Percentiles rank a stretch among this genome's conserved stretches.
phyloP scores from a whole-genome alignment of 2,888 invertebrate genomes.

The Chelonus formosanus region DNA sequence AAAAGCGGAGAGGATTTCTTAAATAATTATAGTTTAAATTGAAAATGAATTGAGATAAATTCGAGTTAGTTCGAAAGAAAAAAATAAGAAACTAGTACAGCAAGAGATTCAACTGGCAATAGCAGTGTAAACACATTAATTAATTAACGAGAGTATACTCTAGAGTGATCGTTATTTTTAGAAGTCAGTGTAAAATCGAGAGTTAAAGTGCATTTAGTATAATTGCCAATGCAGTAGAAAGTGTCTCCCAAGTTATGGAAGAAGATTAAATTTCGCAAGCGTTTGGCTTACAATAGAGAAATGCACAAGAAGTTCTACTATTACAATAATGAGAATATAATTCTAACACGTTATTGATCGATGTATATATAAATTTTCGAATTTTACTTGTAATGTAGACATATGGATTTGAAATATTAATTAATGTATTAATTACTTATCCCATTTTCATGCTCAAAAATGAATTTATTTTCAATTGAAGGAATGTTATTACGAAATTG shows the following conservation, averaged over 20 bases:
- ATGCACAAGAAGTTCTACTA: neutral
- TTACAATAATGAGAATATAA: too few species aligned
- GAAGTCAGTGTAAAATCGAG: conserved; percentile 38
- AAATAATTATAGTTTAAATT: too few species aligned
- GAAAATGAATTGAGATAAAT: conserved; percentile 14
- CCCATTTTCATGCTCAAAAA: neutral
- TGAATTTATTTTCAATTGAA: neutral
- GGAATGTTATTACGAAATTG: neutral
- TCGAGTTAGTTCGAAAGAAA: conserved; percentile 8
- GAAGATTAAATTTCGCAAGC: conserved; percentile 28
- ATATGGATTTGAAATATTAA: too few species aligned
- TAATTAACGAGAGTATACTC: conserved; percentile 43
- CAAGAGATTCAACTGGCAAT: conserved; percentile 34
- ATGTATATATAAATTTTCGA: neutral
- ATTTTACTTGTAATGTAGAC: neutral
- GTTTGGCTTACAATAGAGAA: too few species aligned
- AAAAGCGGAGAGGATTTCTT: too few species aligned
- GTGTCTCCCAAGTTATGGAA: conserved; percentile 22
- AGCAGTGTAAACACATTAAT: conserved; percentile 48
- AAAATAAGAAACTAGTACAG: conserved; percentile 11
- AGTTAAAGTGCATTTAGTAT: conserved; percentile 46
- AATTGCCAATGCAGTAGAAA: conserved; percentile 43
- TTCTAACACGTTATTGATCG: too few species aligned
- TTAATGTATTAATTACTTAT: too few species aligned
- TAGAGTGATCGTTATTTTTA: conserved; percentile 37